Evolutionary conservation across 2,797 vertebrate species (phyloP), one percentile per base, ranked within the genome.

Genomic region (Enteromius argenteus): DNA sequence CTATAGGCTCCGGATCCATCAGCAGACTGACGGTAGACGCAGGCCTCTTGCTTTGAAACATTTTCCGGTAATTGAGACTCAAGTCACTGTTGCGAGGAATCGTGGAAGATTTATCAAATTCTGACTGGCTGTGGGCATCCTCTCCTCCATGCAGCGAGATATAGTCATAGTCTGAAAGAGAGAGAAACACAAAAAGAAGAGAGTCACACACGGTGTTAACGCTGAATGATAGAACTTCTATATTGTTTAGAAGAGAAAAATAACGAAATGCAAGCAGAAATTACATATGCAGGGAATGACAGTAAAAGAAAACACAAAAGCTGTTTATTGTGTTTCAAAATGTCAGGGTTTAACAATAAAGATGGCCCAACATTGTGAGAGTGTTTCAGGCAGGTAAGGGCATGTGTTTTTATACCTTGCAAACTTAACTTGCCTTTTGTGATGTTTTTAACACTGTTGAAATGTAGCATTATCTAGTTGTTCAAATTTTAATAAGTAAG

Each of bases 91-190:
- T 96, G 79, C 96, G 92, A 0, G 96, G 96, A 82, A 96, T 95
- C 15, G 96, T 96, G 5, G 94, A 96, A n/a, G 96, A 96, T 87
- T 93, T 95, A 92, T 96, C 96, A 5, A 96, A 95, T 85, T 96
- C 95, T 0, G 94, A 91, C 37, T 94, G 95, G 88, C 88, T 90
- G 81, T 91, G 92, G 62, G 79, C 69, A 23, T 93, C 93, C 62
- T 91, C 92, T 5, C 91, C 92, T 1, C 93, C 93, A 2, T 95
- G 95, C 14, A 96, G 84, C 14, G 95, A 96, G 86, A 96, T 89
- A 85, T 95, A 95, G 89, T 96, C 96, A 21, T 95, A 96, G 88
- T 96, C 95, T 17, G 93, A 90, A 51, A 53, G 37, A 68, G 15
- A 60, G 58, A 46, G 10, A 32, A 44, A 58, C 3, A 35, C 32